Evolutionary conservation across 2,113 vertebrate species (phyloP).

Genomic region (Plectropomus leopardus): DNA sequence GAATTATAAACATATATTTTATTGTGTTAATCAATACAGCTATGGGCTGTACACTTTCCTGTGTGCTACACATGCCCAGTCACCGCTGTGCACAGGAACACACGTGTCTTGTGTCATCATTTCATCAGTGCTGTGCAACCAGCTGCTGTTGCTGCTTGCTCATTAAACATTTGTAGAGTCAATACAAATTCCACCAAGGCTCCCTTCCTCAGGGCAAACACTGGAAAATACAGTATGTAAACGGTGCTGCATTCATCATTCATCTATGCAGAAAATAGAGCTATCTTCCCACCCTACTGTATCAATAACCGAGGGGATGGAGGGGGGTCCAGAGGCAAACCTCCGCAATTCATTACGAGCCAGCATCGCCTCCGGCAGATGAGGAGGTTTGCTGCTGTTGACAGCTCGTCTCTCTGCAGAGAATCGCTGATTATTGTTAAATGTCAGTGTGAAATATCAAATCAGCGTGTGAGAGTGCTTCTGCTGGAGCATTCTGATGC

Average conservation of each 20-base stretch:
- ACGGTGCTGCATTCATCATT: conserved; percentile 62
- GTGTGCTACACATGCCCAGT: conserved; percentile 34
- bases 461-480: conserved; percentile 31
- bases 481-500: conserved; percentile 39
- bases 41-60: background rate
- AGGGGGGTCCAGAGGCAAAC: conserved; percentile 66
- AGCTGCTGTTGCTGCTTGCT: conserved; percentile 78
- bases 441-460: conserved; percentile 79
- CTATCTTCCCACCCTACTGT: conserved; percentile 66
- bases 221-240: conserved; percentile 77
- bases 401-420: conserved; percentile 49
- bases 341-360: conserved; percentile 70
- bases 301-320: conserved; percentile 69
- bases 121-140: conserved; percentile 68
- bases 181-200: conserved; percentile 81
- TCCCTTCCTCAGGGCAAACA: conserved; percentile 78
- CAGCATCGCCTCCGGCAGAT: conserved; percentile 59
- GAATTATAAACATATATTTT: background rate
- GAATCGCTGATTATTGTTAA: conserved; percentile 73
- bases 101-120: conserved; percentile 62
- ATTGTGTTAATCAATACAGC: background rate
- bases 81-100: conserved; percentile 40
- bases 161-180: conserved; percentile 86
- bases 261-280: conserved; percentile 72
- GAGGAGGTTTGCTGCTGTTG: conserved; percentile 69